Conservation (phyloP, 2,113 vertebrate genomes). For the Gasterosteus aculeatus region DNA sequence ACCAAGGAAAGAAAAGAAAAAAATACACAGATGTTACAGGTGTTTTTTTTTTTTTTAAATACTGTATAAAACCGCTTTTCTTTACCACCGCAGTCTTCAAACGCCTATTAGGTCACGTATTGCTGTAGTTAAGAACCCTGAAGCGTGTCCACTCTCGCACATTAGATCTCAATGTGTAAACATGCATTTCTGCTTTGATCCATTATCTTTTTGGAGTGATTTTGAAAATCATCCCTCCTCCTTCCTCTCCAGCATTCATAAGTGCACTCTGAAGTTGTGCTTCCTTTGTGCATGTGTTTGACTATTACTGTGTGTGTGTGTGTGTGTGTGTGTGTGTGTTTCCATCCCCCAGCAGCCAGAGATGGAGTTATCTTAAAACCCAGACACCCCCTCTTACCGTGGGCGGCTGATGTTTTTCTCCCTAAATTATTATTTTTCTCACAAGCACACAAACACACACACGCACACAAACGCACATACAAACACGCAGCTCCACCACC, state of each 20-base stretch:
- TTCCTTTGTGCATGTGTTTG: slow-evolving; percentile 11
- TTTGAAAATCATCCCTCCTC: slow-evolving; percentile 9
- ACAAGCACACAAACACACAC: slow-evolving; percentile 16
- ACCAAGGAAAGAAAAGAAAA: not conserved
- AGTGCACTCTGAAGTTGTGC: slow-evolving; percentile 12
- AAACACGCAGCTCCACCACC: not conserved
- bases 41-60: not conserved
- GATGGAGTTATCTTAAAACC: slow-evolving; percentile 55
- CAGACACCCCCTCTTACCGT: slow-evolving; percentile 44
- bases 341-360: slow-evolving; percentile 42
- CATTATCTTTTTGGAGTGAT: slow-evolving; percentile 3
- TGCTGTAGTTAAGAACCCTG: not conserved
- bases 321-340: slow-evolving; percentile 16
- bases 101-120: not conserved
- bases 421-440: slow-evolving; percentile 4
- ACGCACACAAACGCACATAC: slow-evolving; percentile 6
- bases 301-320: slow-evolving; percentile 1
- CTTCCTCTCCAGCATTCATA: slow-evolving; percentile 10
- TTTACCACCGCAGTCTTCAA: not conserved
- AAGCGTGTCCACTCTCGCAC: not conserved
- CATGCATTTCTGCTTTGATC: not conserved
- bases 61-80: not conserved
- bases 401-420: slow-evolving; percentile 32
- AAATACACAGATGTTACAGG: not conserved
- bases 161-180: not conserved